phyloP scores from a whole-genome alignment of 2,113 vertebrate genomes.

The Loxodonta africana region DNA sequence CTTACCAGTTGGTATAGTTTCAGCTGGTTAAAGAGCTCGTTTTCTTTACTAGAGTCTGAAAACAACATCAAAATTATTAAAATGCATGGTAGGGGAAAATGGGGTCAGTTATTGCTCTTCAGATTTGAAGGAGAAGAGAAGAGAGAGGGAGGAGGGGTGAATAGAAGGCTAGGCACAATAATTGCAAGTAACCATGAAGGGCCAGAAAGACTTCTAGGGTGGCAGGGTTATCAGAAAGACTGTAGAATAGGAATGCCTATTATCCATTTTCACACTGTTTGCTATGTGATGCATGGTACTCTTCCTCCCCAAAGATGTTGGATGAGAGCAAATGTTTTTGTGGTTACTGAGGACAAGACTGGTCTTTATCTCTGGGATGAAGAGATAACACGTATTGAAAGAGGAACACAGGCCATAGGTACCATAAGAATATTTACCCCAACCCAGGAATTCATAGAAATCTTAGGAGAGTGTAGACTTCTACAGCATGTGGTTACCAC shows the following conservation, averaged over 20 bases:
- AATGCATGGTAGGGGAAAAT: neutral
- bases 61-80: neutral
- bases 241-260: neutral
- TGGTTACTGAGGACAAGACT: neutral
- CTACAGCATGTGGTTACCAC: neutral
- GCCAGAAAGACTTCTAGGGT: neutral
- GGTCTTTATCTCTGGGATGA: neutral
- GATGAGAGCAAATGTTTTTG: neutral
- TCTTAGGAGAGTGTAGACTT: neutral
- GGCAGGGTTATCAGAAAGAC: neutral
- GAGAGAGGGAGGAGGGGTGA: neutral
- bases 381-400: neutral
- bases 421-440: neutral
- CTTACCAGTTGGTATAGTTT: neutral
- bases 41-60: slow-evolving; percentile 33
- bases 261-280: neutral
- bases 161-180: neutral
- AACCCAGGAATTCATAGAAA: neutral
- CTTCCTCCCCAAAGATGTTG: neutral
- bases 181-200: neutral
- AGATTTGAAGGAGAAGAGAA: neutral
- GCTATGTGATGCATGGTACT: neutral
- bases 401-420: neutral
- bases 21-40: neutral
- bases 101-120: neutral